Evolutionary conservation across 2,113 vertebrate genomes (phyloP), one percentile per base, ranked within the genome.

Genomic region (Datnioides undecimradiatus): DNA sequence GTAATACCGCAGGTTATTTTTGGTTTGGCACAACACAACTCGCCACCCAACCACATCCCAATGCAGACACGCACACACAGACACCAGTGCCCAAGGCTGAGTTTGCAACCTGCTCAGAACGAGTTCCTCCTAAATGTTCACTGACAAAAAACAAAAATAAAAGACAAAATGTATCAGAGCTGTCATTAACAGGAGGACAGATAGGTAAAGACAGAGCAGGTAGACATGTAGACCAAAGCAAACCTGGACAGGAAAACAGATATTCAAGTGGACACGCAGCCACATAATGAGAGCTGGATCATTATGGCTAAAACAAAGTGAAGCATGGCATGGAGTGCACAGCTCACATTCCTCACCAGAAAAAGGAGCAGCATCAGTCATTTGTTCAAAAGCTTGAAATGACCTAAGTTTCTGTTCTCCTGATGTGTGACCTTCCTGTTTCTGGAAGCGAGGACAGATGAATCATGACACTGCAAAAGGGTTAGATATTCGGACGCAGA

Each of bases 11-110:
- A 43, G 43, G 51, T 60, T 67, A 51, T 72, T 63, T 62, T 33
- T 73, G 40, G 29, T 59, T 63, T 66, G 48, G 36, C 51, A 59
- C 17, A 76, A 66, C 51, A 68, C 33, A 12, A 19, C 40, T 43
- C 43, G 27, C 58, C 49, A 40, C 52, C 21, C 73, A 59, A 17
- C n/a, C 8, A 2, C 63, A 72, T 36, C 2, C 6, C 38, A 41
- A 40, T 8, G 41, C 48, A 71, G 49, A 41, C 51, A 67, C 45
- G 38, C 64, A 69, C 38, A 36, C 38, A 33, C 21, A 73, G 29
- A 62, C 45, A 72, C 54, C 65, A 31, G 62, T 59, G 57, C 59
- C 51, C 36, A 85, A 62, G 82, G 74, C 25, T 27, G 40, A 57
- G 49, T 70, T 14, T 33, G 29, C n/a, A 52, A 41, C 45, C 46